phyloP scores from a whole-genome alignment of 2,888 invertebrate species.

The Mycogona germanica region DNA sequence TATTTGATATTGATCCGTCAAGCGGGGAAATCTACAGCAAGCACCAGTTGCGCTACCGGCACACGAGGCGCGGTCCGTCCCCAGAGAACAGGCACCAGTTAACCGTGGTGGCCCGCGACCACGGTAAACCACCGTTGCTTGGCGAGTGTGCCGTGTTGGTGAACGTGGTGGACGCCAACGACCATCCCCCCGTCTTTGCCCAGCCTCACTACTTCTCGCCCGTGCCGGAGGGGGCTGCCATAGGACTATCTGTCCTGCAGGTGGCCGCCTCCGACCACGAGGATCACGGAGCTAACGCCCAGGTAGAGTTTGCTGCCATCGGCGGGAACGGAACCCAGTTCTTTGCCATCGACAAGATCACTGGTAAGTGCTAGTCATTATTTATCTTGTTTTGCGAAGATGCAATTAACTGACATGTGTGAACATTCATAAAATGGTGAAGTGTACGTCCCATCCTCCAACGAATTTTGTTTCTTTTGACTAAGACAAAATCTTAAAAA shows the following conservation, averaged over 20 bases:
- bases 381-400: too few species aligned
- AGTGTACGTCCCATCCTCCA: neutral
- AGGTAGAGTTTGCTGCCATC: constrained; percentile 61
- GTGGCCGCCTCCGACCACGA: constrained; percentile 59
- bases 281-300: constrained; percentile 80
- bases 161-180: constrained; percentile 83
- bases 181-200: constrained; percentile 75
- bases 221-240: constrained; percentile 59
- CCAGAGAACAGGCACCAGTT: constrained; percentile 80
- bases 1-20: constrained; percentile 82
- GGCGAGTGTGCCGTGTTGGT: constrained; percentile 75
- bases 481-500: too few species aligned
- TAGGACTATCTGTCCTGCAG: constrained; percentile 58
- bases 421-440: neutral
- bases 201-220: constrained; percentile 60
- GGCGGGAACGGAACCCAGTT: constrained; percentile 64
- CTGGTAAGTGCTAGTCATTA: constrained; percentile 46
- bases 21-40: constrained; percentile 88
- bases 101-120: constrained; percentile 84
- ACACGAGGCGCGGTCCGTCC: constrained; percentile 54
- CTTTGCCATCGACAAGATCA: constrained; percentile 57
- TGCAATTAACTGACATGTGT: too few species aligned
- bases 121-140: constrained; percentile 88
- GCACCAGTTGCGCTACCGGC: constrained; percentile 64
- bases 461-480: too few species aligned